phyloP scores from a whole-genome alignment of 2,797 vertebrate species.

The Sphenopsis melanotis region DNA sequence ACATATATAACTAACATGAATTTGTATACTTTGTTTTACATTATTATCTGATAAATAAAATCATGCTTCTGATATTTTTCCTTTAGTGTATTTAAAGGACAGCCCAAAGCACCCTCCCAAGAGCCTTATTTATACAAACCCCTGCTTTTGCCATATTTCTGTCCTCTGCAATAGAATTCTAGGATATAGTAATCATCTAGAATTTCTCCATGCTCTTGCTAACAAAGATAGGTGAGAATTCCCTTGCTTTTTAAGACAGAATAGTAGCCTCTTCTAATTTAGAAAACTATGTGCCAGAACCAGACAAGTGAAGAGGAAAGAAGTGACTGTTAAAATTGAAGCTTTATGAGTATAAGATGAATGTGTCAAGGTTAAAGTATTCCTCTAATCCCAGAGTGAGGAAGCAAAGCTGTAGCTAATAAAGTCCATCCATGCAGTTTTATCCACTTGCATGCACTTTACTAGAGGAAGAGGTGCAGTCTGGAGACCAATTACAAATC shows the following conservation, averaged over 20 bases:
- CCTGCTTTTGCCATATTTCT: background rate
- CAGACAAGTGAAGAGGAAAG: slow-evolving; percentile 55
- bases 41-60: background rate
- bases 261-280: slow-evolving; percentile 37
- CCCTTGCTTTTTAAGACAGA: background rate
- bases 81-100: background rate
- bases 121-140: background rate
- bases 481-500: slow-evolving; percentile 78
- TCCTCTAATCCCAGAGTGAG: slow-evolving; percentile 67
- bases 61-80: background rate
- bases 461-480: slow-evolving; percentile 52
- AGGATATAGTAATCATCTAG: background rate
- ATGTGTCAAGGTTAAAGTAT: slow-evolving; percentile 73
- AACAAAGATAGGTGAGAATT: background rate
- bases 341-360: slow-evolving; percentile 56
- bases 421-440: slow-evolving; percentile 58
- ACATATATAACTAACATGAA: background rate
- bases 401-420: slow-evolving; percentile 68
- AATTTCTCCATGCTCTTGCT: background rate
- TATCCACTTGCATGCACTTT: slow-evolving; percentile 54
- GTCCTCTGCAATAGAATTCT: background rate
- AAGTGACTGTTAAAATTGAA: slow-evolving; percentile 20
- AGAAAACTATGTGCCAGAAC: slow-evolving; percentile 45
- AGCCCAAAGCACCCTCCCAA: background rate
- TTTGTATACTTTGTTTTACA: background rate